phyloP scores from a whole-genome alignment of 64 coral and sea anemone genomes.

The Orbicella faveolata region DNA sequence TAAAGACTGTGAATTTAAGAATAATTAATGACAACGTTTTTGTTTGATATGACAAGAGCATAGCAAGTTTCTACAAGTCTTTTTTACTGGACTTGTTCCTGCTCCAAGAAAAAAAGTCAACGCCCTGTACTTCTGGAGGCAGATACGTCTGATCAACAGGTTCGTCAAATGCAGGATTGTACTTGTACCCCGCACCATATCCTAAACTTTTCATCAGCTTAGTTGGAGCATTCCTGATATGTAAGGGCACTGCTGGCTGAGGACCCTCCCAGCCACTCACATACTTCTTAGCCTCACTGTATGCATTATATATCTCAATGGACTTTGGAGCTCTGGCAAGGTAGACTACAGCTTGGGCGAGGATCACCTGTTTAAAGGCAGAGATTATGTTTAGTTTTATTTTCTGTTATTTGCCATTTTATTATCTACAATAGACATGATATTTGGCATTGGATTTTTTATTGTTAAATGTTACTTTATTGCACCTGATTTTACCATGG shows the following conservation, averaged over 20 bases:
- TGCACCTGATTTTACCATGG: too few relatives aligned
- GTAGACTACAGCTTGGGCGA: constrained; percentile 90
- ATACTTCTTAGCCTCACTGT: constrained; percentile 70
- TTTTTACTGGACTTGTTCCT: neutral
- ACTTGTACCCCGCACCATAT: constrained; percentile 89
- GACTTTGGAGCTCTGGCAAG: constrained; percentile 90
- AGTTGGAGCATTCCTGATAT: constrained; percentile 96
- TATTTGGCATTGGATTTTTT: too few relatives aligned
- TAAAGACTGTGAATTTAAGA: too few relatives aligned
- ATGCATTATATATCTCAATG: constrained; percentile 94
- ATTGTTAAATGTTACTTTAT: too few relatives aligned
- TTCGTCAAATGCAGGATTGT: constrained; percentile 84
- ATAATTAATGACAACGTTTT: too few relatives aligned
- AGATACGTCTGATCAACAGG: constrained; percentile 90
- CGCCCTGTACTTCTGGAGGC: constrained; percentile 73
- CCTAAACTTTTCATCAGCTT: constrained; percentile 90
- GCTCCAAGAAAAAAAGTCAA: constrained; percentile 77
- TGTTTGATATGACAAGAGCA: too few relatives aligned
- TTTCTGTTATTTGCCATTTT: too few relatives aligned
- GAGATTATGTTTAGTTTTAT: neutral
- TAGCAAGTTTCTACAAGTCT: neutral
- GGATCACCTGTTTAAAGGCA: constrained; percentile 74
- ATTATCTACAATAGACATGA: too few relatives aligned
- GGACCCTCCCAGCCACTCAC: constrained; percentile 85
- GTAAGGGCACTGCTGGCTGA: constrained; percentile 83